Percentiles rank a stretch among this genome's conserved stretches.
Conservation (phyloP, 1,140 invertebrate genomes). For the Zaprionus ghesquierei region DNA sequence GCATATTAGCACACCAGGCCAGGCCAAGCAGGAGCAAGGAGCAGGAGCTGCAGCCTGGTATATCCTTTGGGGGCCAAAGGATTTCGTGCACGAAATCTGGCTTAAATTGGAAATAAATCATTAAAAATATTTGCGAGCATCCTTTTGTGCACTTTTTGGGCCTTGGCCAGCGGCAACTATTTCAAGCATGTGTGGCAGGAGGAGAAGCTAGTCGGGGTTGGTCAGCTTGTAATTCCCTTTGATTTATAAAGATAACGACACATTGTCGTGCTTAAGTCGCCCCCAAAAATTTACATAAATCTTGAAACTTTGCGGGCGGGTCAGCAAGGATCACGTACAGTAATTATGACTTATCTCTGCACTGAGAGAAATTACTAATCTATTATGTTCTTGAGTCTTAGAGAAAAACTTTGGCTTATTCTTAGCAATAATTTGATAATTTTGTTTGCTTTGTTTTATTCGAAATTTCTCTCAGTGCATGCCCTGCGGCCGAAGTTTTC, state of each 20-base stretch:
- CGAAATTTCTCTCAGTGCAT: not conserved
- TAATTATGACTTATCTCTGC: slow-evolving; percentile 59
- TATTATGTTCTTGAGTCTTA: too few species aligned
- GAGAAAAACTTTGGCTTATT: too few species aligned
- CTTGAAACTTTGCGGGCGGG: slow-evolving; percentile 38
- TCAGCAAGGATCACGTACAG: slow-evolving; percentile 43
- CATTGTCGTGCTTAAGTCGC: slow-evolving; percentile 69
- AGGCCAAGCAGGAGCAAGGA: not conserved
- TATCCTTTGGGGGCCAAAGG: slow-evolving; percentile 48
- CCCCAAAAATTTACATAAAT: slow-evolving; percentile 57
- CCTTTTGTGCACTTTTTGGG: slow-evolving; percentile 37
- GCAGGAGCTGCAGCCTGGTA: slow-evolving; percentile 21
- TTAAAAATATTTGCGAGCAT: slow-evolving; percentile 60
- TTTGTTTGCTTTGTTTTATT: not conserved
- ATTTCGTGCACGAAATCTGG: slow-evolving; percentile 72
- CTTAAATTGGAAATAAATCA: slow-evolving; percentile 81
- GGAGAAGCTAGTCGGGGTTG: slow-evolving; percentile 7
- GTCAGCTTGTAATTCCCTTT: slow-evolving; percentile 72
- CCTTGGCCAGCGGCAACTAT: slow-evolving; percentile 49
- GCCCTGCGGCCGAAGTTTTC: slow-evolving; percentile 17
- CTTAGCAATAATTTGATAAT: too few species aligned
- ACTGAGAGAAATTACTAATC: not conserved
- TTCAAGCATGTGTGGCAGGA: slow-evolving; percentile 52
- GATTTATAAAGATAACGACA: slow-evolving; percentile 78
- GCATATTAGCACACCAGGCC: slow-evolving; percentile 76